Evolutionary conservation across 2,888 invertebrate species (phyloP).

Genomic region (Orthonychiurus folsomi): DNA sequence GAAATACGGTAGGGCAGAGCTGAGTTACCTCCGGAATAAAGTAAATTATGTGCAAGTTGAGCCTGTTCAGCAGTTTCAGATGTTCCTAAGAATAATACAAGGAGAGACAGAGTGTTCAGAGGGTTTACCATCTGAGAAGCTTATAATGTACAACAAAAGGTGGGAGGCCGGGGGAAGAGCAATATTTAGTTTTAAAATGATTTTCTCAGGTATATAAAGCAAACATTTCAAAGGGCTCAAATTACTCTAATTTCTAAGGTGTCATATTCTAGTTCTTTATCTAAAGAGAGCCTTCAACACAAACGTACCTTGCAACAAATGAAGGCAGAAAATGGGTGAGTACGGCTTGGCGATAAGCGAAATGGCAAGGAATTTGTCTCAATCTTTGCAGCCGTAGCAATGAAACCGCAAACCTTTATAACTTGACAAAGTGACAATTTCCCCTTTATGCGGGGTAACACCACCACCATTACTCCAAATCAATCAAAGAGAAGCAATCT

Average conservation of each 20-base stretch:
- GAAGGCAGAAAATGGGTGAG: neutral
- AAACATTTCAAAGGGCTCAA: too few relatives aligned
- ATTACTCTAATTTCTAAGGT: too few relatives aligned
- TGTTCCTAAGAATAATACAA: conserved; percentile 22
- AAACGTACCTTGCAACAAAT: neutral
- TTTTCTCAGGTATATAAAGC: too few relatives aligned
- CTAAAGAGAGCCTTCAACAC: neutral
- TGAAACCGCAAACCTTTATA: neutral
- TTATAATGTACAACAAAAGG: too few relatives aligned
- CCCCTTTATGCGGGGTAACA: neutral
- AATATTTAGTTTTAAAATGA: too few relatives aligned
- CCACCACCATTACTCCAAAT: neutral
- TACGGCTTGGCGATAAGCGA: neutral
- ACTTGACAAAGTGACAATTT: neutral
- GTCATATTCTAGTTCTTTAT: too few relatives aligned
- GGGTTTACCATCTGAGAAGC: neutral
- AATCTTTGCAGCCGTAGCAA: neutral
- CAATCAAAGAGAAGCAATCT: neutral
- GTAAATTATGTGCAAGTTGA: conserved; percentile 73
- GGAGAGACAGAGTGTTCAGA: neutral
- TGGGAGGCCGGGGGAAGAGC: too few relatives aligned
- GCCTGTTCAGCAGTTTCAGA: conserved; percentile 64
- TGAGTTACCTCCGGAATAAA: conserved; percentile 64
- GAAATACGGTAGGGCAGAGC: neutral
- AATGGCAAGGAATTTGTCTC: neutral